Percentiles rank a stretch among this genome's conserved stretches.
These are phyloP conservation scores for Falco concolor DNA, from an alignment of 2,797 vertebrate genomes.

Conservation along the genomic window DNA sequence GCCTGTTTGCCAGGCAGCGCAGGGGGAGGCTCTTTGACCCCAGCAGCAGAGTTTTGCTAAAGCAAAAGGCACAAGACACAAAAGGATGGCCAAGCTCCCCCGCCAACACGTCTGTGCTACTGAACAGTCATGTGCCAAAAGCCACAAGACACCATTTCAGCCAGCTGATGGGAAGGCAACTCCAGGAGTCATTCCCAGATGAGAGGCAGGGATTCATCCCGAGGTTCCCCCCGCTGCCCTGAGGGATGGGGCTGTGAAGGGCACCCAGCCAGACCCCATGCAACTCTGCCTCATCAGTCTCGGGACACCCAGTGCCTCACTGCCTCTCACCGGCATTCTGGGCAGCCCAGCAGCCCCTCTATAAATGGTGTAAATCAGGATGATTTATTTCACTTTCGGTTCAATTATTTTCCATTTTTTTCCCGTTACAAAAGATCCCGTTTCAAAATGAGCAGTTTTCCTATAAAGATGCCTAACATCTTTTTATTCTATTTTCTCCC, in stretches of 20 bases:
- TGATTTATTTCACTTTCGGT: background rate
- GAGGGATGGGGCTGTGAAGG: background rate
- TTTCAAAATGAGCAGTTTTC: background rate
- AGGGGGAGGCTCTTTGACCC: background rate
- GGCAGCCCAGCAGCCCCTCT: background rate
- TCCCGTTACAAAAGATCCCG: background rate
- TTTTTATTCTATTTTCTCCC: background rate
- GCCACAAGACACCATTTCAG: background rate
- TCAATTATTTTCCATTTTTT: background rate
- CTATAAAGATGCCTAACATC: background rate
- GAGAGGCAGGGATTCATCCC: too few species aligned
- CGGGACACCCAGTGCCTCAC: background rate
- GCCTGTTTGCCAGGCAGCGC: background rate
- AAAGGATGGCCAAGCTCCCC: background rate
- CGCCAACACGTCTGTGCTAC: accelerated
- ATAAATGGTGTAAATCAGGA: background rate
- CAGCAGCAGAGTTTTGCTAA: background rate
- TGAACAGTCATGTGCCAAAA: accelerated
- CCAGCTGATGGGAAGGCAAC: background rate
- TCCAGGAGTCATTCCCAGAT: background rate
- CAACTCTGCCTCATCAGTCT: background rate
- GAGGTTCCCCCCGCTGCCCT: background rate
- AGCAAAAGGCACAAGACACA: too few species aligned
- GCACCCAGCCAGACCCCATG: accelerated
- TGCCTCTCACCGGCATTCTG: background rate